phyloP scores from a whole-genome alignment of 2,797 vertebrate species.

The Sebastes nivosus region DNA sequence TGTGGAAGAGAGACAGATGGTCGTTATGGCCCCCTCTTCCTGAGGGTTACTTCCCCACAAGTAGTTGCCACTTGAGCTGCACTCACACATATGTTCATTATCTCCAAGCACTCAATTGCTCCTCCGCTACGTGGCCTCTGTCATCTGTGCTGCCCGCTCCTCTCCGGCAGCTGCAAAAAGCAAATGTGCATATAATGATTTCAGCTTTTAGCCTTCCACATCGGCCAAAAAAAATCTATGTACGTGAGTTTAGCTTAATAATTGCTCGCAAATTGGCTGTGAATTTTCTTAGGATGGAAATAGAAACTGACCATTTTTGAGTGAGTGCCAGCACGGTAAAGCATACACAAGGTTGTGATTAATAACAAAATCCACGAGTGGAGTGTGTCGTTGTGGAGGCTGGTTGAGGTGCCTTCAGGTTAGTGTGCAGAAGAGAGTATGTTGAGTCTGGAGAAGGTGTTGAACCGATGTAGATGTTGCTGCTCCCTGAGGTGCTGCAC shows the following conservation, averaged over 20 bases:
- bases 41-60: conserved; percentile 53
- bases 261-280: not conserved
- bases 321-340: not conserved
- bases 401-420: not conserved
- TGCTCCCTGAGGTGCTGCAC: not conserved
- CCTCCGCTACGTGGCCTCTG: conserved; percentile 44
- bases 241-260: not conserved
- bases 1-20: conserved; percentile 65
- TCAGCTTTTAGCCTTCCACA: not conserved
- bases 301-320: not conserved
- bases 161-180: conserved; percentile 35
- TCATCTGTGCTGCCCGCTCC: conserved; percentile 10
- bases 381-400: not conserved
- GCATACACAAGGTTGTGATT: not conserved
- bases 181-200: conserved; percentile 1
- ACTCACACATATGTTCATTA: conserved; percentile 71
- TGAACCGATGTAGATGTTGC: not conserved
- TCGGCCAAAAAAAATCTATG: not conserved
- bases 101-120: conserved; percentile 49
- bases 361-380: not conserved
- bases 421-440: not conserved
- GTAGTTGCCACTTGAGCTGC: conserved; percentile 56
- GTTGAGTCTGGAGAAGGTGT: not conserved
- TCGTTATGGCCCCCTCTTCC: conserved; percentile 33
- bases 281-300: not conserved